These are phyloP conservation scores for Sericinus montela DNA, from an alignment of 2,888 invertebrate genomes.

Conservation along the genomic window DNA sequence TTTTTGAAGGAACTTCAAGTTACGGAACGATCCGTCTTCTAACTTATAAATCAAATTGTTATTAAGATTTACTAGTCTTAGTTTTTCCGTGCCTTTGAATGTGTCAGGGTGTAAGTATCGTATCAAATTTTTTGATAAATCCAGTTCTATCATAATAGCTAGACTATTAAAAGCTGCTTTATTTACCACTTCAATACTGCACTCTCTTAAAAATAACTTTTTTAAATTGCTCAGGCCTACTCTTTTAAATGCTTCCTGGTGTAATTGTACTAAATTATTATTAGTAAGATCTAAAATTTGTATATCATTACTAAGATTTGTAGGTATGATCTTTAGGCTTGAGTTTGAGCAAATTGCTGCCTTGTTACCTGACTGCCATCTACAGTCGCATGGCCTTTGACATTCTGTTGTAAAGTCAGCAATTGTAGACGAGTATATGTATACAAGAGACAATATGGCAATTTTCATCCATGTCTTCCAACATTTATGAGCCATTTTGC, in stretches of 20 bases:
- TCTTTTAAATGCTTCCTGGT: constrained; percentile 83
- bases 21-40: constrained; percentile 86
- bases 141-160: constrained; percentile 89
- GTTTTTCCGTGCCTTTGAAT: constrained; percentile 84
- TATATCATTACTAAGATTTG: constrained; percentile 84
- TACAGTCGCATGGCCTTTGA: constrained; percentile 87
- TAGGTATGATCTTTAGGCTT: constrained; percentile 84
- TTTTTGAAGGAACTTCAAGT: constrained; percentile 86
- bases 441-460: constrained; percentile 48
- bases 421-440: constrained; percentile 50
- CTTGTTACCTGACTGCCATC: constrained; percentile 92
- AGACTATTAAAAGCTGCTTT: constrained; percentile 87
- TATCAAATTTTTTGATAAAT: constrained; percentile 87
- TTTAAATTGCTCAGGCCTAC: constrained; percentile 89
- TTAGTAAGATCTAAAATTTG: constrained; percentile 86
- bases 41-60: constrained; percentile 87
- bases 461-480: constrained; percentile 72
- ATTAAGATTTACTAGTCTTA: constrained; percentile 86
- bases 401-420: constrained; percentile 82
- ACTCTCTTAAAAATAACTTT: constrained; percentile 87
- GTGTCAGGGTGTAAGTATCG: constrained; percentile 83
- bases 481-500: constrained; percentile 74
- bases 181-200: constrained; percentile 84
- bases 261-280: constrained; percentile 82
- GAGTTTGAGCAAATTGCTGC: constrained; percentile 89